Base-by-base conservation (phyloP, 2,888 invertebrate genomes). In the Gortyna flavago region DNA sequence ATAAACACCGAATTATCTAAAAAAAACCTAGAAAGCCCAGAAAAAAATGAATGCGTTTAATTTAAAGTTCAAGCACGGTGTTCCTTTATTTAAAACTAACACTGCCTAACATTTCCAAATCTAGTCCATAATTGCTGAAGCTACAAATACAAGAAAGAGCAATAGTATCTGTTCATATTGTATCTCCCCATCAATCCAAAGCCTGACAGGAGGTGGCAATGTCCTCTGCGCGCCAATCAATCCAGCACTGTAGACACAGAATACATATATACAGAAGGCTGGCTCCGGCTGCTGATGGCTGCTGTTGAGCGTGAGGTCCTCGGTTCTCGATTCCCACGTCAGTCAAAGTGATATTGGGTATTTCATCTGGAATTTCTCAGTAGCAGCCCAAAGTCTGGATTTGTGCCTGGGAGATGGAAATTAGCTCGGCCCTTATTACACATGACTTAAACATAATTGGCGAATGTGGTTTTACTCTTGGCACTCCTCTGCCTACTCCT, bases 171-270 rank as follows among this genome's bases (percentile, higher is more conserved):
- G 54, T 67, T 35, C 54, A 65, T 65, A 83, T 83, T 70, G 64
- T 57, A 59, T 74, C 64, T 57, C 48, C 4, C 72, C 57, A 84
- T 80, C 72, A 57, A 72, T 83, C 68, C 57, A 51, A 62, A 69
- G 13, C 41, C 48, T 65, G 80, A 61, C 84, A 84, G 82, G 80
- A 84, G 84, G 68, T 59, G 35, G 84, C 82, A 83, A 83, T 83
- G 72, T 84, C 67, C 84, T 75, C 59, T 54, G 68, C 35, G 6
- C 48, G 48, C 72, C 80, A 75, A 83, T 80, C 82, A 72, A 84
- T 80, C 80, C 35, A 41, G 51, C 65, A 66, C 48, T 69, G 44
- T 18, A 69, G 32, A 57, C 44, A 57, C 35, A n/a, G 48, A n/a
- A 48, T 8, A 72, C 0, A 21, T 2, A 7, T 6, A 11, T 7